Base-by-base conservation (phyloP, 2,113 vertebrate genomes). In the Progne subis region DNA sequence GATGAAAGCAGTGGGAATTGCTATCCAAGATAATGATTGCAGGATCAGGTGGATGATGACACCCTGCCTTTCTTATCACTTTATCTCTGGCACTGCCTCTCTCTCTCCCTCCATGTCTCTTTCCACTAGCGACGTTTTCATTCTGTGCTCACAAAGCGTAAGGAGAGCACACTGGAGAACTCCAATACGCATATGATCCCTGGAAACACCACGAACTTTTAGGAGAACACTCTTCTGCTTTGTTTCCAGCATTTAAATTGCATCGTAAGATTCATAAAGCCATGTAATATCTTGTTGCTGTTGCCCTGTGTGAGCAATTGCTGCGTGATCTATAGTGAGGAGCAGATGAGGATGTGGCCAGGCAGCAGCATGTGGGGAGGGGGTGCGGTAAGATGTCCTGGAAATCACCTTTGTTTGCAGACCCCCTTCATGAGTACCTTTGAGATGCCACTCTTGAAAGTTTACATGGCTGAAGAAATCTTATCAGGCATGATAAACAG, bases 1-100 rank as follows among this genome's bases (percentile, higher is more conserved):
- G 94, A 87, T 89, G 95, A 91, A 96, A 95, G 95, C 91, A 68
- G 18, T 86, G 63, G 70, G 93, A 90, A 96, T 74, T 90, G 79
- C 80, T 61, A 53, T 65, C 79, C 4, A 9, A 71, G 88, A 44
- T 91, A 85, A 63, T 6, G 52, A 70, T 9, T 90, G 64, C 55
- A 74, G 82, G 79, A 97, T 93, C 90, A 56, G 88, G 88, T 23
- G 1, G 50, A 81, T 64, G 88, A 86, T 77, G 53, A 86, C 82
- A 92, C 52, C 64, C 41, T 93, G 71, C 57, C 93, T 95, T 94
- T 57, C 74, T 90, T 92, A 83, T 86, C 37, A 1, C 12, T 1
- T 74, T 52, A 49, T 96, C 90, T 87, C 69, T 92, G 68, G 39
- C 41, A 32, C 39, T 59, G 34, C 15, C 18, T 52, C 63, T 72